These are phyloP conservation scores for Melanostigma gelatinosum DNA, from an alignment of 2,113 vertebrate genomes.

Conservation along the genomic window DNA sequence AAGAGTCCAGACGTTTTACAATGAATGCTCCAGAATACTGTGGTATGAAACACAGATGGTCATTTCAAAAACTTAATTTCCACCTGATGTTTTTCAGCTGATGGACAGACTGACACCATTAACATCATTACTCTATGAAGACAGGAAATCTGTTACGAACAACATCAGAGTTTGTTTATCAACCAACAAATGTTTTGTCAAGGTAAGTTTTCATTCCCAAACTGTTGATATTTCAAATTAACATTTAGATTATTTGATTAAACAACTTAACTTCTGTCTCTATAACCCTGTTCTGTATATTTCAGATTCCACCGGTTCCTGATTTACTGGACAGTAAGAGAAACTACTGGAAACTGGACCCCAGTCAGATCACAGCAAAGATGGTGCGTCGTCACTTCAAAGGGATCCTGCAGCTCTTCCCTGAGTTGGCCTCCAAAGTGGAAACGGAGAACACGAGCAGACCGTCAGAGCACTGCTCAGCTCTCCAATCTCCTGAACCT, in stretches of 20 bases:
- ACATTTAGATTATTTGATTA: neutral
- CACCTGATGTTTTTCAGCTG: conserved; percentile 63
- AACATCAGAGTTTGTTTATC: conserved; percentile 79
- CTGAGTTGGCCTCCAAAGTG: conserved; percentile 53
- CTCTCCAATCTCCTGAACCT: conserved; percentile 7
- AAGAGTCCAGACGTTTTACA: neutral
- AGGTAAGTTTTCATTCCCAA: conserved; percentile 54
- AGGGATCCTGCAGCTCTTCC: conserved; percentile 67
- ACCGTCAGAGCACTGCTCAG: neutral
- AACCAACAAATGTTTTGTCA: conserved; percentile 75
- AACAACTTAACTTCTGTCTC: neutral
- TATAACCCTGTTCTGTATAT: neutral
- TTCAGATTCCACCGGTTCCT: conserved; percentile 69
- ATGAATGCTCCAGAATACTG: neutral
- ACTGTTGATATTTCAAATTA: neutral
- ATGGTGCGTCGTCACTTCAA: conserved; percentile 78
- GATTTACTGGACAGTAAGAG: conserved; percentile 58
- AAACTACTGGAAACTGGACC: conserved; percentile 78
- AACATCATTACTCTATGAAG: conserved; percentile 44
- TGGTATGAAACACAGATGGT: neutral
- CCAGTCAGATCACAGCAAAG: conserved; percentile 61
- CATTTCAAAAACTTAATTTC: neutral
- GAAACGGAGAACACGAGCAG: neutral
- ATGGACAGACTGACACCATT: conserved; percentile 63
- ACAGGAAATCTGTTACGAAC: conserved; percentile 66